Percentiles rank a stretch among this genome's conserved stretches.
phyloP scores from a whole-genome alignment of 2,888 invertebrate genomes.

The Uloborus plumipes region DNA sequence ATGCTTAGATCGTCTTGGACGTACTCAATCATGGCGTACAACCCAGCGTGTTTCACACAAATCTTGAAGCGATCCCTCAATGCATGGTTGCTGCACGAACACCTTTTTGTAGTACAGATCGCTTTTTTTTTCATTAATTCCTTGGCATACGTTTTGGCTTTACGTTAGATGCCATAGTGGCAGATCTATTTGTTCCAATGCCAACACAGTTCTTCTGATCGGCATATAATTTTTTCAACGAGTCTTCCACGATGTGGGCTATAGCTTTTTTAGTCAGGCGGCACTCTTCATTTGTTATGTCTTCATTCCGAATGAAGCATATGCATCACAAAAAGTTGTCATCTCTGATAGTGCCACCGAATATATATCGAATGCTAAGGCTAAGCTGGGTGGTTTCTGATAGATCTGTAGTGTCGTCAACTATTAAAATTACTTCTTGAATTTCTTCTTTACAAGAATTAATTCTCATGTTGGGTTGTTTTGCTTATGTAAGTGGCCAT shows the following conservation, averaged over 20 bases:
- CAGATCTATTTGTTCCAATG: neutral
- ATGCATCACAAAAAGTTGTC: neutral
- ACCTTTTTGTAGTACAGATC: neutral
- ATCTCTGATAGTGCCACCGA: too few relatives aligned
- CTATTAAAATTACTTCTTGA: neutral
- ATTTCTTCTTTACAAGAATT: neutral
- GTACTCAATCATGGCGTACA: neutral
- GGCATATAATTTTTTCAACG: neutral
- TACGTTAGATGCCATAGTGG: neutral
- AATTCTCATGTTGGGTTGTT: neutral
- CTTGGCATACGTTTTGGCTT: neutral
- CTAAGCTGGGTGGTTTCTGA: neutral
- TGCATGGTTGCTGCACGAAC: neutral
- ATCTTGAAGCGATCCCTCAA: neutral
- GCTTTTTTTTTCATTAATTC: conserved; percentile 2
- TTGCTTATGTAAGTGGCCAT: neutral
- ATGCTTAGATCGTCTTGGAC: neutral
- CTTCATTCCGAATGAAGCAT: neutral
- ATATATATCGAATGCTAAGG: neutral
- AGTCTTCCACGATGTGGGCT: neutral
- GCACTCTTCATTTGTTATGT: neutral
- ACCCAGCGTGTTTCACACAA: neutral
- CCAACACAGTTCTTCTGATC: neutral
- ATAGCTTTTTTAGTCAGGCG: too few relatives aligned
- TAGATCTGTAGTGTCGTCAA: neutral